Base-by-base conservation (phyloP, 2,888 invertebrate species). In the Temnothorax rugatulus region DNA sequence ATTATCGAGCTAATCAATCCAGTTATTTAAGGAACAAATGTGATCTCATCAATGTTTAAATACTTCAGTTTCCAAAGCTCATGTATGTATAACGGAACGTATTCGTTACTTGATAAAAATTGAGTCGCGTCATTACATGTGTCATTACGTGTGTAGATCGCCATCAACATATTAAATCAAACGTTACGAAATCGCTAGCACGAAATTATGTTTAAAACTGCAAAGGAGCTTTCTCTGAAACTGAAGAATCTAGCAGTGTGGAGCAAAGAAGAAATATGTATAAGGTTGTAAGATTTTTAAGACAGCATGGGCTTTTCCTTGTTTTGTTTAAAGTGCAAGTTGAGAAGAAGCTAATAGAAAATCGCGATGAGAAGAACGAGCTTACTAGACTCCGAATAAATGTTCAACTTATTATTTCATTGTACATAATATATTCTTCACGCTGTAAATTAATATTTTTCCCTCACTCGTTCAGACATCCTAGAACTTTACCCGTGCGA, bases 1-100 rank as follows among this genome's bases (percentile, higher is more conserved):
- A 77, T 52, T 76, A 8, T 41, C 41, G 41, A 15, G 13, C 13
- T 21, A 25, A 64, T 76, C 25, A 64, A 54, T 54, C 38, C 38
- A 66, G 4, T 77, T 76, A 76, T 64, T 41, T 52, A 52, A 76
- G 52, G 9, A 64, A 54, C 8, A 25, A 66, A 64, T 52, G 47
- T 44, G n/a, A 47, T 15, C 47, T 15, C 47, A 9, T 1, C 4
- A 47, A 9, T 38, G 11, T 52, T 52, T 4, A 38, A 59, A 54
- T 41, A 21, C 5, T 34, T 75, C 34, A 15, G 2, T 18, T 13
- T 4, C 7, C 15, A 18, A 21, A 52, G 25, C n/a, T 61, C 47
- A 7, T 5, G n/a, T 18, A 15, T 2, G 15, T 18, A 15, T 2
- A 11, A 50, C 11, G 15, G 13, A 29, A 50, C 41, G 52, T n/a